Percentiles rank a stretch among this genome's conserved stretches.
These are phyloP conservation scores for Galerucella calmariensis DNA, from an alignment of 2,888 invertebrate genomes.

Conservation along the genomic window DNA sequence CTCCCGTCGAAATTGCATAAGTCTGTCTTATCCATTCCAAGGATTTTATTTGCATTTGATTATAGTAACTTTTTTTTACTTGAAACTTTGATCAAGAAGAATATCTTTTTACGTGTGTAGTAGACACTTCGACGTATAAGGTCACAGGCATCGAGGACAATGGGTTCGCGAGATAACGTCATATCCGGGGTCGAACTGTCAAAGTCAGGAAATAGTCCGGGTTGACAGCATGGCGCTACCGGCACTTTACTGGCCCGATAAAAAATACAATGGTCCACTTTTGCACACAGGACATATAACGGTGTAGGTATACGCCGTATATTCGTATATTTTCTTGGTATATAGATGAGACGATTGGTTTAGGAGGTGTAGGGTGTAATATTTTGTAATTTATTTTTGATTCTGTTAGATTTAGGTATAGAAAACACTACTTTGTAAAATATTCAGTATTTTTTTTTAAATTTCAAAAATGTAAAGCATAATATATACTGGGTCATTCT, in stretches of 20 bases:
- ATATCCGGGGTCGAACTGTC: slow-evolving; percentile 65
- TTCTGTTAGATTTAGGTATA: too few species aligned
- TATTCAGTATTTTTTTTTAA: too few species aligned
- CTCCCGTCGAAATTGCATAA: too few species aligned
- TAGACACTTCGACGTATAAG: slow-evolving; percentile 35
- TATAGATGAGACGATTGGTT: too few species aligned
- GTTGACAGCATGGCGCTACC: slow-evolving; percentile 53
- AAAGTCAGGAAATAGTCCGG: slow-evolving; percentile 64
- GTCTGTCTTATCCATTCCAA: too few species aligned
- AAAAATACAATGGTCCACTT: slow-evolving; percentile 56
- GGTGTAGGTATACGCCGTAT: background rate
- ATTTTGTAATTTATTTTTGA: too few species aligned
- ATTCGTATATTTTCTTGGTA: too few species aligned
- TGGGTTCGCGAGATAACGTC: slow-evolving; percentile 62
- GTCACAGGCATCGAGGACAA: slow-evolving; percentile 55
- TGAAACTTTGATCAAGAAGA: background rate
- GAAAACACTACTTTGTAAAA: too few species aligned
- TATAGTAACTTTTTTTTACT: too few species aligned
- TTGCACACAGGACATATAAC: slow-evolving; percentile 6
- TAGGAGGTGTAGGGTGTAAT: background rate
- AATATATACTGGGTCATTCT: too few species aligned
- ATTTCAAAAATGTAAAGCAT: too few species aligned
- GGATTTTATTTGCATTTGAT: too few species aligned
- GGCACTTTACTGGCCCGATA: slow-evolving; percentile 60
- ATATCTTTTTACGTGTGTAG: slow-evolving; percentile 11